Evolutionary conservation across 1,140 invertebrate species (phyloP), one percentile per base, ranked within the genome.

Genomic region (Zaprionus camerounensis): DNA sequence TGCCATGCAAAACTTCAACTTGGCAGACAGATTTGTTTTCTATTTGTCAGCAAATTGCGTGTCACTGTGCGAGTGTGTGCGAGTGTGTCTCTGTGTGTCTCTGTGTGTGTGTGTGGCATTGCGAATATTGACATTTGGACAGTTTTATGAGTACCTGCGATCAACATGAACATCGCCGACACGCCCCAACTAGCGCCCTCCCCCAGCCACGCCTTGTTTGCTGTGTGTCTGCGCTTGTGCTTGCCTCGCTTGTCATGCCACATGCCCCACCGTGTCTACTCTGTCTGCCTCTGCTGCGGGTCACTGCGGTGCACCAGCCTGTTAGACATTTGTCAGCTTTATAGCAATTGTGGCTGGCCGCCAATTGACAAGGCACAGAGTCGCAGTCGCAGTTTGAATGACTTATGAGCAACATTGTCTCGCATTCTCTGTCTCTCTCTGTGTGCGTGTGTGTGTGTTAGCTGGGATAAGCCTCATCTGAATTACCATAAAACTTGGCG

Each of bases 121-220:
- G 80, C 77, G 77, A 73, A 83, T 88, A 87, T 87, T 88, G 83
- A 83, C 83, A 88, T 88, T 88, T 81, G 77, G 84, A 83, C 83
- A 83, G 84, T 88, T 87, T 87, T 87, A 87, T 87, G 83, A 87
- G 83, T 80, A 83, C 84, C 83, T 87, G 83, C 69, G 83, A 82
- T 85, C 71, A 73, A 73, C 71, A 74, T 56, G 65, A 58, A 34
- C 53, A 56, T 7, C 53, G 53, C 53, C 22, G 41, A 46, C 41
- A 17, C 17, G 26, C 65, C 55, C 55, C 53, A n/a, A 56, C 53
- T 51, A 20, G 51, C 78, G 51, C 20, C 46, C 20, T 9, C 11
- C 15, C 36, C 3, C 44, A n/a, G 65, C 58, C 64, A 59, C 20
- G 34, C 11, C 56, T n/a, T 38, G 20, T 55, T 55, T 44, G 31